Evolutionary conservation across 2,797 vertebrate species (phyloP), one percentile per base, ranked within the genome.

Genomic region (Crocodylus rhombifer): DNA sequence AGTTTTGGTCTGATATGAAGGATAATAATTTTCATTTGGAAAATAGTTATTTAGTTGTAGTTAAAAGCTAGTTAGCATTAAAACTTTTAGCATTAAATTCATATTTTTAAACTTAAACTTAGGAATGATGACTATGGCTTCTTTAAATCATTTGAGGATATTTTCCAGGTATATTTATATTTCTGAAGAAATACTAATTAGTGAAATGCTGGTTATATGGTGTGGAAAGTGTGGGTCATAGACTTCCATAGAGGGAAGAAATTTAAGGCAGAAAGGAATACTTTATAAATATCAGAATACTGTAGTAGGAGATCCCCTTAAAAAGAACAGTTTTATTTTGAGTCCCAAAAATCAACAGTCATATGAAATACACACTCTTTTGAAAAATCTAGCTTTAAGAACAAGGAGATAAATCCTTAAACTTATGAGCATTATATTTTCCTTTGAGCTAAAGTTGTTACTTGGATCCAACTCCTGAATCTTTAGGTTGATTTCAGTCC

Each of bases 291-390:
- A 78, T 84, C 78, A 78, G 64, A 91, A 82, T 95, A 94, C 90
- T 92, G 95, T 96, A 90, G 93, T 96, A 86, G 87, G 90, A 65
- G 64, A 28, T 90, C 92, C 95, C 92, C 90, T 94, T 71, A 89
- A 81, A 95, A 93, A 91, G 95, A 93, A 91, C 93, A 93, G 86
- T 95, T 96, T 92, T 87, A 96, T 95, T 95, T 86, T 95, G 82
- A 87, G 55, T 90, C 90, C 58, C 80, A 95, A 58, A 77, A 77
- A 93, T 86, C 91, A 95, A 96, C 94, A 64, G 93, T 76, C 62
- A 42, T n/a, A 91, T 20, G 56, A 96, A 95, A 95, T 90, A 88
- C 88, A 57, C 21, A 80, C 84, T 84, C 90, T 92, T 96, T 92
- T 92, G 82, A 90, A 95, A 71, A 96, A 96, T 87, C 56, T 28